Evolutionary conservation across 64 coral and sea anemone species (phyloP), one percentile per base, ranked within the genome.

Genomic region (Montipora efflorescens): DNA sequence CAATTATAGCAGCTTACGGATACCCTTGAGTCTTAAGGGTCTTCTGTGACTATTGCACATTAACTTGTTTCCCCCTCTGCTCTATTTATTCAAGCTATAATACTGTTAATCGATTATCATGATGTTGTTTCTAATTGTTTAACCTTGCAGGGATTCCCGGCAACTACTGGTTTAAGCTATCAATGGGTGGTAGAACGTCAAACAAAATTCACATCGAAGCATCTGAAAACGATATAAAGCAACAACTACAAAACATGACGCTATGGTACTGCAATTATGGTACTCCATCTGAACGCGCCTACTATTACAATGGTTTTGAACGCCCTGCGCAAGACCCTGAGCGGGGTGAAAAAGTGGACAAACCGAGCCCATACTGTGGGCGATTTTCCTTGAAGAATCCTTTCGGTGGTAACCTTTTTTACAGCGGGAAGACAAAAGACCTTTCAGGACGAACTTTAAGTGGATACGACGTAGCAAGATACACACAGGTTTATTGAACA

Each of bases 301-400:
- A 89, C 58, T 95, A 90, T 87, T 95, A 95, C 47, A 95, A 91
- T 62, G 93, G 93, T 1, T 95, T 95, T 76, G 93, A 95, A 21
- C 67, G 3, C 21, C 11, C 20, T 8, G 12, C 44, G 6, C 58
- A 67, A 61, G 73, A 67, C 21, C 88, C 93, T 45, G 88, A 90
- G 47, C 79, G 59, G 22, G 93, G 93, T 5, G 88, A 90, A 19
- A 67, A 80, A 28, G 93, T 95, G 12, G 66, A 84, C 3, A 89
- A 90, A 28, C 50, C 74, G 61, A 23, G 14, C 13, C 80, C 93
- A 2, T 68, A 91, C 20, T 95, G 93, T 44, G 93, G 93, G 9
- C 68, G 88, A 4, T 61, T 48, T 10, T 95, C 93, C 10, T 64
- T 95, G 4, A 95, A 90, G 64, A 95, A 95, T 79, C 93, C 93